Evolutionary conservation across 2,888 invertebrate genomes (phyloP).

Genomic region (Catocala sponsa): DNA sequence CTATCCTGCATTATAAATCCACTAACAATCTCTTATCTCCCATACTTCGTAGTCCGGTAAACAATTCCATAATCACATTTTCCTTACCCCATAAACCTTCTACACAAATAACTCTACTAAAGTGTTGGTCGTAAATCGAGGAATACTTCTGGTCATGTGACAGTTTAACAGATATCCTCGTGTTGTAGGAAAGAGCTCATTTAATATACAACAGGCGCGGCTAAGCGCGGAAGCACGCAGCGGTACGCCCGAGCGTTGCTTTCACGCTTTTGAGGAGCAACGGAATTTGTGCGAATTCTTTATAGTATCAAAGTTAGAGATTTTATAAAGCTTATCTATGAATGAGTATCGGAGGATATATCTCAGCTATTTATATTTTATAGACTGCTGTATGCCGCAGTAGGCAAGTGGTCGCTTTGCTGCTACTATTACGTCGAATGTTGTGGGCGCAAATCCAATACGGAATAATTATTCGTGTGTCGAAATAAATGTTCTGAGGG

Average conservation of each 20-base stretch:
- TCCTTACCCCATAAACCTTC: conserved; percentile 20
- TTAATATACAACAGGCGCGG: conserved; percentile 75
- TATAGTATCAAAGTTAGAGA: neutral
- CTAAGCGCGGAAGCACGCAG: conserved; percentile 66
- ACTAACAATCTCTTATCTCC: neutral
- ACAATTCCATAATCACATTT: conserved; percentile 26
- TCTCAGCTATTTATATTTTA: no score
- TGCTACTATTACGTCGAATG: no score
- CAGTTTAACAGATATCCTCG: conserved; percentile 68
- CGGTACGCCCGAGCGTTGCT: conserved; percentile 45
- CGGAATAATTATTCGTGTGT: no score
- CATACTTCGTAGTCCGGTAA: neutral
- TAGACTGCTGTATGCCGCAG: no score
- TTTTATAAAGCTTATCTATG: no score
- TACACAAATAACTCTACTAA: conserved; percentile 30
- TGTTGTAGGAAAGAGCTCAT: conserved; percentile 76
- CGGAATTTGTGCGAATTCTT: conserved; percentile 38
- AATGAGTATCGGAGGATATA: no score
- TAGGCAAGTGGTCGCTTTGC: no score
- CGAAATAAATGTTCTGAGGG: no score
- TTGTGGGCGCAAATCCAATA: no score
- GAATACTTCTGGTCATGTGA: conserved; percentile 53
- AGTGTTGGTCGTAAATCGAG: conserved; percentile 58
- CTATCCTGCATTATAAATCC: neutral
- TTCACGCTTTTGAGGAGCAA: conserved; percentile 65